Percentiles rank a stretch among this genome's conserved stretches.
These are phyloP conservation scores for Spongilla lacustris DNA, from an alignment of 37 sponge, comb jelly and placozoan genomes.

Conservation along the genomic window DNA sequence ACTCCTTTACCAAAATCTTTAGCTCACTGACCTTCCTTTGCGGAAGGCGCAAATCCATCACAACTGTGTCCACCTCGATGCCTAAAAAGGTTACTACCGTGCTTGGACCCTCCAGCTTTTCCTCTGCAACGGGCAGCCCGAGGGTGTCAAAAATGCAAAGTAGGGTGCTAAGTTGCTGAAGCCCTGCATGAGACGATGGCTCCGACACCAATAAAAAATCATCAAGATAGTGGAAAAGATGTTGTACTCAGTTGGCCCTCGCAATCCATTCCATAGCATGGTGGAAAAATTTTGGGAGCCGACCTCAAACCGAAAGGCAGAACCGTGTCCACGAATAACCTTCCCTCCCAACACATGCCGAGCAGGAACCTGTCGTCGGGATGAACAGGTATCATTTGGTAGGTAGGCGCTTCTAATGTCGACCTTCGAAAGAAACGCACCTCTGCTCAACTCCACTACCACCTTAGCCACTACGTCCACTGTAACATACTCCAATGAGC, in stretches of 20 bases:
- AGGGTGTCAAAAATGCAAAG: constrained; percentile 1
- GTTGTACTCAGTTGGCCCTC: neutral
- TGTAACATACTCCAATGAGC: neutral
- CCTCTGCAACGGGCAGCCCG: constrained; percentile 10
- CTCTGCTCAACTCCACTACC: neutral
- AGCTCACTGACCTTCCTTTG: constrained; percentile 11
- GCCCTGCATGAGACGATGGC: neutral
- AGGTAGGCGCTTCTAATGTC: neutral
- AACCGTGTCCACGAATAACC: neutral
- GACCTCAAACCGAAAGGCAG: constrained; percentile 6
- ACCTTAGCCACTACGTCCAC: neutral
- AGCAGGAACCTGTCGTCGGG: neutral
- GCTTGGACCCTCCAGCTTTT: constrained; percentile 25
- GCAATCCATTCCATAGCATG: neutral
- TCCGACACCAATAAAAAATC: constrained; percentile 1
- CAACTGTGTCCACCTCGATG: constrained; percentile 16
- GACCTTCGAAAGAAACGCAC: neutral
- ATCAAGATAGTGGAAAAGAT: neutral
- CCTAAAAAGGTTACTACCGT: constrained; percentile 22
- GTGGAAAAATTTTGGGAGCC: constrained; percentile 13
- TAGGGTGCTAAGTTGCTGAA: neutral
- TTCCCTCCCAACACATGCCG: constrained; percentile 8
- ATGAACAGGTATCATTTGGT: neutral
- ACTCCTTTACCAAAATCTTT: neutral
- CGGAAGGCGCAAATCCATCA: constrained; percentile 16